These are phyloP conservation scores for Botrylloides violaceus DNA, from an alignment of 23 tunicate species.

Conservation along the genomic window DNA sequence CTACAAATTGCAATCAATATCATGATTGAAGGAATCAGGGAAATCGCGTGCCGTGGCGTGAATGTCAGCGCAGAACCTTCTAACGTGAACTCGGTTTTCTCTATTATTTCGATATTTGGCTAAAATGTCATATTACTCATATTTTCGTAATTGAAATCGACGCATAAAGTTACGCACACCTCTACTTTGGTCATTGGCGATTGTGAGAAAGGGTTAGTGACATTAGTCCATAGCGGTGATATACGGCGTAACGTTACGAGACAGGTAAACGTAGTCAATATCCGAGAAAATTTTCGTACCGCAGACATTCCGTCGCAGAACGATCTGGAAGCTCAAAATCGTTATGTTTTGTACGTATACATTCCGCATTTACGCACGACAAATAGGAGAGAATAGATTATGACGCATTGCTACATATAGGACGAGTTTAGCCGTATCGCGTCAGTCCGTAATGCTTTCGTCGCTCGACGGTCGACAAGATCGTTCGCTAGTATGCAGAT, in stretches of 20 bases:
- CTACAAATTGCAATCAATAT: no score
- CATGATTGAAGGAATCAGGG: no score
- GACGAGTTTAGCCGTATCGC: not conserved
- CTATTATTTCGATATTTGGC: no score
- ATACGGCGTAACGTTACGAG: no score
- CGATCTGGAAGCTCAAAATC: not conserved
- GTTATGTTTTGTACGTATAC: not conserved
- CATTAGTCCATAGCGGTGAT: no score
- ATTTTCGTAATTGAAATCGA: no score
- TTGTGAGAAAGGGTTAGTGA: not conserved
- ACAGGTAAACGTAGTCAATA: no score
- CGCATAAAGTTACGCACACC: not conserved
- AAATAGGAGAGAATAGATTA: not conserved
- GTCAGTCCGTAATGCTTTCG: not conserved
- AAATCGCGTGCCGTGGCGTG: no score
- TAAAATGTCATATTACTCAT: no score
- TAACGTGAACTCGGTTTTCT: no score
- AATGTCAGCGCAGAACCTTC: no score
- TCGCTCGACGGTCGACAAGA: not conserved
- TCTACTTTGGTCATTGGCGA: not conserved
- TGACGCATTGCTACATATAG: not conserved
- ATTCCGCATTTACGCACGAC: not conserved
- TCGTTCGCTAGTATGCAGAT: no score
- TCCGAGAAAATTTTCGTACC: not conserved
- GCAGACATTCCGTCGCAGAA: conserved; percentile 2